A percentile compares a stretch with the other conserved stretches of the same genome.
phyloP scores from a whole-genome alignment of 2,888 invertebrate species.

The Ypsolopha scabrella region DNA sequence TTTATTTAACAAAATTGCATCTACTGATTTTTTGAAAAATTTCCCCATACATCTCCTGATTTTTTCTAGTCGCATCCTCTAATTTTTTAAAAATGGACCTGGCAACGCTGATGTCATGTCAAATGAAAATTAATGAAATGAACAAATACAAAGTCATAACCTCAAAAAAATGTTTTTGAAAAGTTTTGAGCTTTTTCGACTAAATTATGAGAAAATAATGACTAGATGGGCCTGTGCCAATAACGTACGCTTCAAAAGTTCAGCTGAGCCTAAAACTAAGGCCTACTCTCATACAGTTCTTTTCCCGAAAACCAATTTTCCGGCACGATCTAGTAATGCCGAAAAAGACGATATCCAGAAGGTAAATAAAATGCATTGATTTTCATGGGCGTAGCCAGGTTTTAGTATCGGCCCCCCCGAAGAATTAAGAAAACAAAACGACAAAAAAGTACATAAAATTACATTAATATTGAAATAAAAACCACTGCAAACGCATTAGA shows the following conservation, averaged over 20 bases:
- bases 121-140: neutral
- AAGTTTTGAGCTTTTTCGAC: conserved; percentile 25
- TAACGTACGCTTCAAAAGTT: conserved; percentile 34
- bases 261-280: conserved; percentile 43
- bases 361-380: conserved; percentile 22
- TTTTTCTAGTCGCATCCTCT: too few relatives aligned
- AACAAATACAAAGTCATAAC: conserved; percentile 23
- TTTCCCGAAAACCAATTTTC: conserved; percentile 52
- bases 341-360: conserved; percentile 48
- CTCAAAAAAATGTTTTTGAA: conserved; percentile 29
- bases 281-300: conserved; percentile 56
- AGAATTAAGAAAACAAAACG: too few relatives aligned
- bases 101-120: too few relatives aligned
- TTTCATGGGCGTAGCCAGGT: too few relatives aligned
- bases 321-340: conserved; percentile 36
- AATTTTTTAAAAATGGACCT: too few relatives aligned
- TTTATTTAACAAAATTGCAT: too few relatives aligned
- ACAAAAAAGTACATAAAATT: too few relatives aligned
- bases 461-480: too few relatives aligned
- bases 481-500: too few relatives aligned
- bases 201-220: conserved; percentile 28
- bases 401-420: too few relatives aligned
- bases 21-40: too few relatives aligned
- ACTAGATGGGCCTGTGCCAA: conserved; percentile 29
- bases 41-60: too few relatives aligned